Conservation (phyloP, 2,113 vertebrate genomes). For the Pachypanchax playfairii region DNA sequence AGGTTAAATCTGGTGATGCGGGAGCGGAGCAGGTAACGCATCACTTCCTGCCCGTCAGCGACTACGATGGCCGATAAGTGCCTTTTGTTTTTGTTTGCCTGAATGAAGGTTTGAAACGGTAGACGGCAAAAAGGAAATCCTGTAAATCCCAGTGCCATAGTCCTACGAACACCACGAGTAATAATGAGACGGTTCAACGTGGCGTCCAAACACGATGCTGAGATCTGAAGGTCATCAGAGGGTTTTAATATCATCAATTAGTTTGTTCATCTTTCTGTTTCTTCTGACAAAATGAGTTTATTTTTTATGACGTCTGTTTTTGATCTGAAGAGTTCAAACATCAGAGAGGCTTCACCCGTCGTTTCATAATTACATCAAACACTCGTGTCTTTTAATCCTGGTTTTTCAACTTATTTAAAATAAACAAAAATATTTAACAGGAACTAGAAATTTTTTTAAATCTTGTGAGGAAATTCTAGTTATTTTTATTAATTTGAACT, state of each 20-base stretch:
- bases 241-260: slow-evolving; percentile 44
- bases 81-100: slow-evolving; percentile 78
- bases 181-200: slow-evolving; percentile 33
- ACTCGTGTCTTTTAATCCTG: too few species aligned
- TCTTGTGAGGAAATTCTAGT: too few species aligned
- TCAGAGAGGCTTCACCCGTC: too few species aligned
- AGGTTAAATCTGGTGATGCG: slow-evolving; percentile 58
- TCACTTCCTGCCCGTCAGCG: slow-evolving; percentile 66
- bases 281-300: too few species aligned
- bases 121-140: slow-evolving; percentile 64
- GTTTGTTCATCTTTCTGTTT: slow-evolving; percentile 52
- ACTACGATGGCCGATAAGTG: slow-evolving; percentile 79
- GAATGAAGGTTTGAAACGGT: slow-evolving; percentile 65
- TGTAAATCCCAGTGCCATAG: slow-evolving; percentile 82
- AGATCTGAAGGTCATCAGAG: slow-evolving; percentile 19
- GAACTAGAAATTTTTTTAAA: too few species aligned
- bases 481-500: too few species aligned
- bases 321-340: too few species aligned
- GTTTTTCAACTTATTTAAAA: too few species aligned
- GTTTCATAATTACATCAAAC: too few species aligned
- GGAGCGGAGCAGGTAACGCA: slow-evolving; percentile 64
- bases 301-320: too few species aligned
- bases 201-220: slow-evolving; percentile 21
- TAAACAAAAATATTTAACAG: too few species aligned
- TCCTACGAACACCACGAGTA: slow-evolving; percentile 68